These are phyloP conservation scores for Chrysina gloriosa DNA, from an alignment of 2,888 invertebrate species.

Conservation along the genomic window DNA sequence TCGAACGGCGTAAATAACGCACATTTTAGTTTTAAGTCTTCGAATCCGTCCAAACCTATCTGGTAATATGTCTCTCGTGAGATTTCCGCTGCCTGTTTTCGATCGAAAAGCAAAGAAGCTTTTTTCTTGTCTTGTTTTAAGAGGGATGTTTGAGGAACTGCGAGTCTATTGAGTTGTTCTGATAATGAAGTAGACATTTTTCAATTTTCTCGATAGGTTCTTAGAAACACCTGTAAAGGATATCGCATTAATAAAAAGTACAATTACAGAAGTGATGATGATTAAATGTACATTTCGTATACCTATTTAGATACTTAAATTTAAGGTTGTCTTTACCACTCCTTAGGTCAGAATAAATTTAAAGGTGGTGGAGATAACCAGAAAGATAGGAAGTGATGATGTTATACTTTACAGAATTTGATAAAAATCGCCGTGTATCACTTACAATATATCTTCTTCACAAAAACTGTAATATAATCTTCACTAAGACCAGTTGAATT, in stretches of 20 bases:
- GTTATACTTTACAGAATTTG: too few relatives aligned
- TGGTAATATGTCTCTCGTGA: constrained; percentile 87
- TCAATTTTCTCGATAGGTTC: neutral
- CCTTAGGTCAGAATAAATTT: too few relatives aligned
- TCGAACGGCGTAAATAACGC: constrained; percentile 79
- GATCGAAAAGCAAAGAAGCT: constrained; percentile 88
- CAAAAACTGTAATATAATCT: too few relatives aligned
- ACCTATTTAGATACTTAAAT: too few relatives aligned
- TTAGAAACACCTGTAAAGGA: neutral
- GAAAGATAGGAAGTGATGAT: too few relatives aligned
- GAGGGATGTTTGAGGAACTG: constrained; percentile 79
- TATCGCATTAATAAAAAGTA: neutral
- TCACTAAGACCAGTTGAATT: too few relatives aligned
- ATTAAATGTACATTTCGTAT: too few relatives aligned
- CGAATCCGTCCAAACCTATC: constrained; percentile 87
- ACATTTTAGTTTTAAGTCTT: constrained; percentile 82
- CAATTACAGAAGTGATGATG: too few relatives aligned
- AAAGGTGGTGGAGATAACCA: too few relatives aligned
- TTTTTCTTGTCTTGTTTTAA: constrained; percentile 76
- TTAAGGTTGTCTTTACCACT: too few relatives aligned
- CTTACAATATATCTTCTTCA: too few relatives aligned
- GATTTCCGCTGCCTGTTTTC: constrained; percentile 88
- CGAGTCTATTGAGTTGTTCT: constrained; percentile 80
- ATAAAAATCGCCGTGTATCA: too few relatives aligned
- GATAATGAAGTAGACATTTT: constrained; percentile 79